Conservation (phyloP, 2,888 invertebrate species). For the Charanyca ferruginea region DNA sequence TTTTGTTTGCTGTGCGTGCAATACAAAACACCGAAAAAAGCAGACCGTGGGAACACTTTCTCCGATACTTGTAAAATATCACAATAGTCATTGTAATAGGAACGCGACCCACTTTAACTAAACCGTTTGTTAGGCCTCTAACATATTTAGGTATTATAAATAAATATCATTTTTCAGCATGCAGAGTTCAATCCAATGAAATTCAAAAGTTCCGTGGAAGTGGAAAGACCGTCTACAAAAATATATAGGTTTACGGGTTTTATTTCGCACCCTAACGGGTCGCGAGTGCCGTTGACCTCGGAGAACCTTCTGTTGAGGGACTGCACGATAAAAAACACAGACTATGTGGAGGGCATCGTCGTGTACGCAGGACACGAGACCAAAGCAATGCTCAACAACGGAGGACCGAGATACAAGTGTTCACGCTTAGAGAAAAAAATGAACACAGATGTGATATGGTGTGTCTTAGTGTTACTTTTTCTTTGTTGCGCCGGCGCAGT, state of each 20-base stretch:
- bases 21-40: constrained; percentile 59
- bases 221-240: constrained; percentile 98
- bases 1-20: constrained; percentile 46
- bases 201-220: constrained; percentile 96
- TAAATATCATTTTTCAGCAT: constrained; percentile 88
- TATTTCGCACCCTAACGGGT: constrained; percentile 95
- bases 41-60: constrained; percentile 77
- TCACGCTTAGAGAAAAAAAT: constrained; percentile 97
- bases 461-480: constrained; percentile 97
- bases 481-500: constrained; percentile 97
- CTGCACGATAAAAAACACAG: constrained; percentile 98
- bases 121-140: constrained; percentile 27
- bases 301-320: constrained; percentile 98
- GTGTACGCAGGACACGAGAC: constrained; percentile 99
- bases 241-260: constrained; percentile 98
- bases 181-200: constrained; percentile 94
- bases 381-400: constrained; percentile 99
- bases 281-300: constrained; percentile 95
- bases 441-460: constrained; percentile 99
- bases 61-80: constrained; percentile 57
- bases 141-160: constrained; percentile 1
- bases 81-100: constrained; percentile 47
- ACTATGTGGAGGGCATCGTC: constrained; percentile 98
- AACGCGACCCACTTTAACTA: constrained; percentile 42
- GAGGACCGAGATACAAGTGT: constrained; percentile 98